Percentiles rank a stretch among this genome's conserved stretches.
phyloP scores from a whole-genome alignment of 2,113 vertebrate species.

The Struthio camelus region DNA sequence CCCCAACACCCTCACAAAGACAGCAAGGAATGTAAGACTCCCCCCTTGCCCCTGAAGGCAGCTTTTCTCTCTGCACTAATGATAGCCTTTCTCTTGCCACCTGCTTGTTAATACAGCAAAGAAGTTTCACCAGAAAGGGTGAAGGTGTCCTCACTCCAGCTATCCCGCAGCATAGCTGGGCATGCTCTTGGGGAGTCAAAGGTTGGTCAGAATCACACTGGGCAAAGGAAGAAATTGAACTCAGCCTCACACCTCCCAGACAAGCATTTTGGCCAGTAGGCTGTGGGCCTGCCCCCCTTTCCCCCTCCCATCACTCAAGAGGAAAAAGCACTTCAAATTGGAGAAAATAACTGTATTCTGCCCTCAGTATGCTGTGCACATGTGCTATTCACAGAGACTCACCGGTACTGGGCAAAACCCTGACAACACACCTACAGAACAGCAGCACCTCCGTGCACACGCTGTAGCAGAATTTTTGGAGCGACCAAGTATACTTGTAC shows the following conservation, averaged over 20 bases:
- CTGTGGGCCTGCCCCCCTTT: not conserved
- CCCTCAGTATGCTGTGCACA: fast-evolving
- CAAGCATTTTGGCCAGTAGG: fast-evolving
- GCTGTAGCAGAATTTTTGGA: not conserved
- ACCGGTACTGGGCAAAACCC: fast-evolving
- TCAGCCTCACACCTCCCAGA: not conserved
- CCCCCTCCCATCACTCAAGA: not conserved
- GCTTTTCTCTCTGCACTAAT: not conserved
- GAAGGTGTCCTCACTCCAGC: not conserved
- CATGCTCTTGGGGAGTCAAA: fast-evolving
- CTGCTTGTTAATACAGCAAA: not conserved
- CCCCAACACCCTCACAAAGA: not conserved
- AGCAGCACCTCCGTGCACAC: not conserved
- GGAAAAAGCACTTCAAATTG: not conserved
- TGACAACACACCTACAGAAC: not conserved
- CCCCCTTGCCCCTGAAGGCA: fast-evolving
- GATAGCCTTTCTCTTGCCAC: not conserved
- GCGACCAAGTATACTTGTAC: fast-evolving
- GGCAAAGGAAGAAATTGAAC: not conserved
- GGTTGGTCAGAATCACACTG: fast-evolving
- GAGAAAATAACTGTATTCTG: fast-evolving
- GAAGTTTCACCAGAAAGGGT: not conserved
- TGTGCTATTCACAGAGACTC: not conserved
- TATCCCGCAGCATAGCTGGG: fast-evolving
- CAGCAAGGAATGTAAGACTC: not conserved